These are phyloP conservation scores for Drosophila guanche DNA, from an alignment of 1,140 invertebrate species.

Conservation along the genomic window DNA sequence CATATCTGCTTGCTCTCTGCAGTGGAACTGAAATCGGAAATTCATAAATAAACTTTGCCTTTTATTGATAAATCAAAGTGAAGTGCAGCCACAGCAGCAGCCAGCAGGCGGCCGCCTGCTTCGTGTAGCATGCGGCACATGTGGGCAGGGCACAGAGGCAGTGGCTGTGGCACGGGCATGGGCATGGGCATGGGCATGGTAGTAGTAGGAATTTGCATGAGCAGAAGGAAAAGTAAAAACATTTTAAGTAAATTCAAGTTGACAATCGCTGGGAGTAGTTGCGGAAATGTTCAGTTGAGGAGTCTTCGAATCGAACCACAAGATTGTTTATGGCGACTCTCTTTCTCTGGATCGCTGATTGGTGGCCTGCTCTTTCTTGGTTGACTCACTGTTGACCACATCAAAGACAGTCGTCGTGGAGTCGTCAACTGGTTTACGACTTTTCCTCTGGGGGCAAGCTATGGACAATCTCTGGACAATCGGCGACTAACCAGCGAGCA, in stretches of 20 bases:
- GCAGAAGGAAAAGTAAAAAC: slow-evolving; percentile 2
- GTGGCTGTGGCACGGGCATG: neutral
- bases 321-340: neutral
- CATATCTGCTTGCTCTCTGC: slow-evolving; percentile 21
- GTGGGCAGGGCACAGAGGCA: slow-evolving; percentile 18
- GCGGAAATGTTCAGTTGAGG: slow-evolving; percentile 5
- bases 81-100: slow-evolving; percentile 51
- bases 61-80: slow-evolving; percentile 75
- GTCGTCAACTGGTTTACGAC: slow-evolving; percentile 58
- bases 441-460: slow-evolving; percentile 33
- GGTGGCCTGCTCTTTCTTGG: neutral
- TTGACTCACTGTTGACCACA: slow-evolving; percentile 60
- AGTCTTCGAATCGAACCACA: neutral
- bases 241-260: slow-evolving; percentile 29
- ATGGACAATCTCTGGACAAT: slow-evolving; percentile 9
- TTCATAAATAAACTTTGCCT: slow-evolving; percentile 73
- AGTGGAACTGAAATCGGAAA: slow-evolving; percentile 64
- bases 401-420: slow-evolving; percentile 30
- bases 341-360: slow-evolving; percentile 8
- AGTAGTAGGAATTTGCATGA: slow-evolving; percentile 16
- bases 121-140: slow-evolving; percentile 25
- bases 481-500: slow-evolving; percentile 21
- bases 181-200: slow-evolving; percentile 1
- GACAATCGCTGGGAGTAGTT: slow-evolving; percentile 24
- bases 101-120: slow-evolving; percentile 9